phyloP scores from a whole-genome alignment of 2,113 vertebrate genomes.

The Limnothrissa miodon region DNA sequence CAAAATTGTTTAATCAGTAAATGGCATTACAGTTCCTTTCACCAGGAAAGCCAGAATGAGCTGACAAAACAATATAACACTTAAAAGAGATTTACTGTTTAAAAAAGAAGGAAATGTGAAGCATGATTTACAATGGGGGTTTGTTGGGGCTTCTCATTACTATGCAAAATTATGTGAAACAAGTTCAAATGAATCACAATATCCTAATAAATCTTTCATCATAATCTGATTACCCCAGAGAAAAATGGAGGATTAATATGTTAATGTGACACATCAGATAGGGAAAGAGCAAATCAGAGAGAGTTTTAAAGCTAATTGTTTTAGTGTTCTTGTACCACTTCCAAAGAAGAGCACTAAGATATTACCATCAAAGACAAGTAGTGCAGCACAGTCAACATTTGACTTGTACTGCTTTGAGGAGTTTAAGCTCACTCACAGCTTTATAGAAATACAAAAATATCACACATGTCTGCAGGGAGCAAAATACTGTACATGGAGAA shows the following conservation, averaged over 20 bases:
- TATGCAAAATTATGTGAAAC: conserved; percentile 73
- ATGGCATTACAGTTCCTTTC: not conserved
- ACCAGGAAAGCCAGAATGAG: conserved; percentile 21
- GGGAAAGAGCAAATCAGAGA: conserved; percentile 31
- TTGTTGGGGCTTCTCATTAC: conserved; percentile 50
- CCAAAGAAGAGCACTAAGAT: conserved; percentile 26
- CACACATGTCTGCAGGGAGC: not conserved
- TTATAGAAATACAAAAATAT: not conserved
- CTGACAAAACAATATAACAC: conserved; percentile 56
- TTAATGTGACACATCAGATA: conserved; percentile 42
- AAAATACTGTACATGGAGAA: not conserved
- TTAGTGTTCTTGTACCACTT: conserved; percentile 33
- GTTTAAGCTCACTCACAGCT: not conserved
- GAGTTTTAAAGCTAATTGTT: conserved; percentile 40
- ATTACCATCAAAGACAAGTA: conserved; percentile 20
- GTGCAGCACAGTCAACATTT: conserved; percentile 4
- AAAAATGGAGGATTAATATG: conserved; percentile 49
- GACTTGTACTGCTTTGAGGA: conserved; percentile 11
- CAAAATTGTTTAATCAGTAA: not conserved
- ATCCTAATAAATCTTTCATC: conserved; percentile 69
- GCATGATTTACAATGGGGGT: conserved; percentile 57
- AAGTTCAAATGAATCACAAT: conserved; percentile 65
- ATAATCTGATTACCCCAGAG: conserved; percentile 54
- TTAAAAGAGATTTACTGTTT: conserved; percentile 67
- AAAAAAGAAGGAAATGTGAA: conserved; percentile 67